A percentile compares a stretch with the other conserved stretches of the same genome.
Conservation (phyloP, 2,797 vertebrate genomes). For the Lepus oiostolus region DNA sequence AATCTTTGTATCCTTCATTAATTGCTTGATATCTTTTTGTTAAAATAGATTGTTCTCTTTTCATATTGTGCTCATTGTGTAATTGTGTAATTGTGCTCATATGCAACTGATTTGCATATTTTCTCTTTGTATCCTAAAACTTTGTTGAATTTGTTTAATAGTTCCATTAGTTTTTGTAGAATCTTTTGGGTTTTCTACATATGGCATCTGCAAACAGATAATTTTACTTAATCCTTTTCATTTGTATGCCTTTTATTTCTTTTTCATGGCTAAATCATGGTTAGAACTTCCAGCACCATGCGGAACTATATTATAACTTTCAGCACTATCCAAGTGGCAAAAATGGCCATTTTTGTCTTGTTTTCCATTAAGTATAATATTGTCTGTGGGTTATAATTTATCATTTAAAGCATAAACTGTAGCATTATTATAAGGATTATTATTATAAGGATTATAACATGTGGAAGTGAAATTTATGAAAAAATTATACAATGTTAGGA, state of each 20-base stretch:
- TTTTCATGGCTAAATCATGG: constrained; percentile 2
- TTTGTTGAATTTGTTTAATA: constrained; percentile 41
- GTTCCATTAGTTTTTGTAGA: constrained; percentile 28
- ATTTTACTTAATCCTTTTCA: constrained; percentile 46
- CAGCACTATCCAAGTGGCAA: not conserved
- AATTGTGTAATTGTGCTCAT: not conserved
- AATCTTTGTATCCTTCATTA: constrained; percentile 15
- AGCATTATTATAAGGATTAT: too few relatives aligned
- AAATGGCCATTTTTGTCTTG: constrained; percentile 1
- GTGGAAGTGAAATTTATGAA: not conserved
- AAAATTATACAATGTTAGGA: not conserved
- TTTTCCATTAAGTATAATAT: constrained; percentile 5
- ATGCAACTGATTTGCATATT: not conserved
- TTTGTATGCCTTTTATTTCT: constrained; percentile 37
- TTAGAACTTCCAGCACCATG: not conserved
- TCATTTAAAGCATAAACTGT: not conserved
- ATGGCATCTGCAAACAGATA: not conserved
- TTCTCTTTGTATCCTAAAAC: not conserved
- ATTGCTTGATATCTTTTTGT: constrained; percentile 41
- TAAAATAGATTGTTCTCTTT: constrained; percentile 55
- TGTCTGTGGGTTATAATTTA: not conserved
- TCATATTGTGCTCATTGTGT: not conserved
- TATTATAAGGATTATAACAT: not conserved
- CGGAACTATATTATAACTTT: not conserved
- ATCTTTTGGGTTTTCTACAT: not conserved